Evolutionary conservation across 2,797 vertebrate genomes (phyloP), one percentile per base, ranked within the genome.

Genomic region (Anableps anableps): DNA sequence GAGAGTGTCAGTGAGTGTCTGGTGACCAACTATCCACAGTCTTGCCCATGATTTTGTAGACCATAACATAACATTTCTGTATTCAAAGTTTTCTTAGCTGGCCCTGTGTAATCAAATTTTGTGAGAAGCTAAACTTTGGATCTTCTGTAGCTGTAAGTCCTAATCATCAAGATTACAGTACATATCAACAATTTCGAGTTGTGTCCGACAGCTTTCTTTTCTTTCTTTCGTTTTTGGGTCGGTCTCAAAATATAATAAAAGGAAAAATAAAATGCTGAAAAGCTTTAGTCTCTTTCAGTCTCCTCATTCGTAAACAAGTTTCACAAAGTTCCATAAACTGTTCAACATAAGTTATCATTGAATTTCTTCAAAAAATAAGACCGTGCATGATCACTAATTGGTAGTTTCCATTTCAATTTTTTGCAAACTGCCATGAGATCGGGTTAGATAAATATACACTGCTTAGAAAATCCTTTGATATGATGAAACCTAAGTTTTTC

Each of bases 391-490:
- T 9, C 53, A 60, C 13, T 4, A 60, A 31, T 60, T 60, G 23
- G 53, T 58, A 53, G 19, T 26, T 26, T 53, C 51, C 10, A 60
- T 60, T 60, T 31, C n/a, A 29, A 60, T 29, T 4, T 60, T 60
- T 31, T 60, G n/a, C 29, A 60, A 29, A 31, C n/a, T 14, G 16
- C 13, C 4, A n/a, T 60, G 13, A 29, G 10, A 60, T 60, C 14
- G 6, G 58, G 9, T 29, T 31, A 60, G 11, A 60, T 60, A 60
- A 60, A 31, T 5, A 60, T 29, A 71, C 26, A 71, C 41, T 71
- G 13, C 68, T 45, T 45, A 71, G 41, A 14, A 45, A 71, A 45
- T 71, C 23, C 68, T 71, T 45, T 71, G 68, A 71, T 71, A 43
- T 45, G 31, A 21, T 66, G 70, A 73, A 48, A 73, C 45, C 47